These are phyloP conservation scores for Griposia aprilina DNA, from an alignment of 2,888 invertebrate genomes.

Conservation along the genomic window DNA sequence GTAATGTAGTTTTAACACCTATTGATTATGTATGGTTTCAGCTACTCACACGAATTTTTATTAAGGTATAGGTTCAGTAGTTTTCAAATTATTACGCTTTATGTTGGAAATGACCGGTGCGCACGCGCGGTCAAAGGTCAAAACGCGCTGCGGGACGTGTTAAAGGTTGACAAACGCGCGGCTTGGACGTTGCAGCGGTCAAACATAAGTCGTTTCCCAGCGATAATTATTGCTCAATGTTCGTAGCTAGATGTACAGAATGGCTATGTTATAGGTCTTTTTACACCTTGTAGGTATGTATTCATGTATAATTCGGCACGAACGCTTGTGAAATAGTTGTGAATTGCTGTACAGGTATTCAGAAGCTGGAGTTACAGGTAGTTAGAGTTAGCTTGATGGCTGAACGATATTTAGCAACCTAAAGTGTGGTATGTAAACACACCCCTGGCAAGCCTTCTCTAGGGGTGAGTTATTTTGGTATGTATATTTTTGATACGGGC, in stretches of 20 bases:
- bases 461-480: conserved; percentile 27
- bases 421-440: neutral
- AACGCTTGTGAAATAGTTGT: neutral
- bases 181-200: too few relatives aligned
- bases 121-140: too few relatives aligned
- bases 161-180: too few relatives aligned
- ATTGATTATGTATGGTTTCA: too few relatives aligned
- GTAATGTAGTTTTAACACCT: too few relatives aligned
- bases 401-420: neutral
- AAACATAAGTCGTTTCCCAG: neutral
- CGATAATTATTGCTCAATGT: neutral
- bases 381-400: neutral
- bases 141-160: too few relatives aligned
- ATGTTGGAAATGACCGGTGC: too few relatives aligned
- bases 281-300: neutral
- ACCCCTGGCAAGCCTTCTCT: neutral
- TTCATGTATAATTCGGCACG: neutral
- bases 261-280: neutral
- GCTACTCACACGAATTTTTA: too few relatives aligned
- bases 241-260: neutral
- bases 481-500: conserved; percentile 50
- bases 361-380: neutral
- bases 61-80: too few relatives aligned
- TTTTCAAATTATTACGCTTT: too few relatives aligned
- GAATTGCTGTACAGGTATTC: neutral